phyloP scores from a whole-genome alignment of 2,888 invertebrate species.

The Salpingus planirostris region DNA sequence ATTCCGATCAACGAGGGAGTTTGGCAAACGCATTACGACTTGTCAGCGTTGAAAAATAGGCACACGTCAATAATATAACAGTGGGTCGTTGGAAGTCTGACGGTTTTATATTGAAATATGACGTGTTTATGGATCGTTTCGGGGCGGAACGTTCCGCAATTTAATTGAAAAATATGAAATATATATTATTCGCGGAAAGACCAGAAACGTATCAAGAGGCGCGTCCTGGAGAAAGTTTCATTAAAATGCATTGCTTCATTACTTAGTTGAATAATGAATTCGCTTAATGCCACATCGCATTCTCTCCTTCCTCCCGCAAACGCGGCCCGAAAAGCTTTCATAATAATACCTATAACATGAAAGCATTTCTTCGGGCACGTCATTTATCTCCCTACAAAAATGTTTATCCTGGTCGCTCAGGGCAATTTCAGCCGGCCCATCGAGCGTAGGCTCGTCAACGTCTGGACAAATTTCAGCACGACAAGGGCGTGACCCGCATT shows the following conservation, averaged over 20 bases:
- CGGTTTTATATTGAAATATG: too few species aligned
- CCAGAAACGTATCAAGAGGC: slow-evolving; percentile 5
- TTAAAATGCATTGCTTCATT: slow-evolving; percentile 18
- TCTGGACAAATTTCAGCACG: slow-evolving; percentile 13
- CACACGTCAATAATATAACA: slow-evolving; percentile 7
- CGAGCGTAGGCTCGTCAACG: slow-evolving; percentile 7
- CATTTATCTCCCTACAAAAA: slow-evolving; percentile 13
- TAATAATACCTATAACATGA: slow-evolving; percentile 12
- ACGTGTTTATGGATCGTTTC: too few species aligned
- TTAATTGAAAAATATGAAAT: slow-evolving; percentile 11
- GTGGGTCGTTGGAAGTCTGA: too few species aligned
- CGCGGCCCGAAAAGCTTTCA: slow-evolving; percentile 6
- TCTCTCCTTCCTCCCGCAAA: slow-evolving; percentile 1
- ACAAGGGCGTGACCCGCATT: slow-evolving; percentile 11
- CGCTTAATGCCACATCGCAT: slow-evolving; percentile 7
- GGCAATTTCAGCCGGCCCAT: slow-evolving; percentile 8
- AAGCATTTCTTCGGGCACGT: slow-evolving; percentile 11
- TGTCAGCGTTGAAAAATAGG: slow-evolving; percentile 10
- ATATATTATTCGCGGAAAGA: slow-evolving; percentile 2
- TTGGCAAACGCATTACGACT: slow-evolving; percentile 8
- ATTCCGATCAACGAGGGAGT: too few species aligned
- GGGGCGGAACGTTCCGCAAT: slow-evolving; percentile 1
- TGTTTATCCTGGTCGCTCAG: slow-evolving; percentile 11
- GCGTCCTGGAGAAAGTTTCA: slow-evolving; percentile 6
- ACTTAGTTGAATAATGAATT: slow-evolving; percentile 14